Conservation (phyloP, 2,113 vertebrate genomes). For the Opisthocomus hoazin region DNA sequence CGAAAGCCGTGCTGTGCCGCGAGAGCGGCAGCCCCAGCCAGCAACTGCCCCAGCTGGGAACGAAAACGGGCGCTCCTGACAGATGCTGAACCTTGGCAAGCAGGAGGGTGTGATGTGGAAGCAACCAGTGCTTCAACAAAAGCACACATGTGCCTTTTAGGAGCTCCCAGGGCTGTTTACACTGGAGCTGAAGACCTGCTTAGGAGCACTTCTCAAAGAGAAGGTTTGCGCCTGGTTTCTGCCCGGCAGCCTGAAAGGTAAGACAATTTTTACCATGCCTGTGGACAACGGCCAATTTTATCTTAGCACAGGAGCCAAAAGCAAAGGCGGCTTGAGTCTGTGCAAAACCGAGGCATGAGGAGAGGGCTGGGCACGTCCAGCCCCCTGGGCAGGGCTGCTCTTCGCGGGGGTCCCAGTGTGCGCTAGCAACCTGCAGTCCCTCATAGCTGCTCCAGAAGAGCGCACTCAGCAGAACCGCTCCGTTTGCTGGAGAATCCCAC, state of each 20-base stretch:
- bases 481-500: neutral
- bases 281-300: neutral
- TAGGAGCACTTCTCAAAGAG: neutral
- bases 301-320: neutral
- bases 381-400: neutral
- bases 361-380: neutral
- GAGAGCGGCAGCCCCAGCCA: neutral
- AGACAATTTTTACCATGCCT: neutral
- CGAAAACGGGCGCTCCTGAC: neutral
- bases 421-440: neutral
- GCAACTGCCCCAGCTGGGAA: neutral
- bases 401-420: neutral
- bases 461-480: neutral
- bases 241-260: neutral
- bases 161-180: neutral
- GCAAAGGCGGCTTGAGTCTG: neutral
- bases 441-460: neutral
- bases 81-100: neutral
- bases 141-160: neutral
- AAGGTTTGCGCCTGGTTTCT: neutral
- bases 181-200: neutral
- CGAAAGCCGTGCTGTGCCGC: rapidly evolving
- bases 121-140: neutral
- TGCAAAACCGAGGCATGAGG: neutral
- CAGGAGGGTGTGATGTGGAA: neutral